Base-by-base conservation (phyloP, 2,797 vertebrate genomes). In the Pseudochaenichthys georgianus region DNA sequence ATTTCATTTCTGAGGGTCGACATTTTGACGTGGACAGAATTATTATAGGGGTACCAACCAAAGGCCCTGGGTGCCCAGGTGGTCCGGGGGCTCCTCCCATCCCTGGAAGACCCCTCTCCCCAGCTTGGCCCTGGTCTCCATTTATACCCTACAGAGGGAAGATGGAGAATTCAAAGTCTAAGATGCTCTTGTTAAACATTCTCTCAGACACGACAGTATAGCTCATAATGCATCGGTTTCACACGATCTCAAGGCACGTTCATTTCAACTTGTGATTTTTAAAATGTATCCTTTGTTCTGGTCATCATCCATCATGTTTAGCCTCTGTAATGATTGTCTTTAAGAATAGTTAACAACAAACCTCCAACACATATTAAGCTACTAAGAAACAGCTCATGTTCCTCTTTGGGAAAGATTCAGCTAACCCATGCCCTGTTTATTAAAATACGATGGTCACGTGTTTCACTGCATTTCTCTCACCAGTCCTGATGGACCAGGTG, bases 51-150 rank as follows among this genome's bases (percentile, higher is more conserved):
- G 15, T 53, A 92, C 96, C 94, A 75, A 99, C 98, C 78, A 96
- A 88, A 0, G 89, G 87, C 5, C 97, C 98, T 2, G 96, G 97
- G 89, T 99, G 97, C 63, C 98, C 98, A 0, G 97, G 97, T 6
- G 95, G 72, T 52, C 98, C 97, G 0, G 96, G 96, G 13, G 95
- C 74, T 12, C 97, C 98, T 2, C 83, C 94, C 84, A 98, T 94
- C 23, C 98, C 98, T 13, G 92, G 84, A 43, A 95, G 92, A 19
- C 98, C 98, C 81, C 97, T 95, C 65, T 98, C 98, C 59, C 98
- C 98, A 0, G 13, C 13, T 1, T 96, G 85, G 47, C 98, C 98
- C 19, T 96, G 94, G 46, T 99, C 98, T 42, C 98, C 98, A 86
- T 97, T 96, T 71, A 93, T 80, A 23, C 98, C 97, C 98, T 99